Base-by-base conservation (phyloP, 2,888 invertebrate species). In the Pocota personata region DNA sequence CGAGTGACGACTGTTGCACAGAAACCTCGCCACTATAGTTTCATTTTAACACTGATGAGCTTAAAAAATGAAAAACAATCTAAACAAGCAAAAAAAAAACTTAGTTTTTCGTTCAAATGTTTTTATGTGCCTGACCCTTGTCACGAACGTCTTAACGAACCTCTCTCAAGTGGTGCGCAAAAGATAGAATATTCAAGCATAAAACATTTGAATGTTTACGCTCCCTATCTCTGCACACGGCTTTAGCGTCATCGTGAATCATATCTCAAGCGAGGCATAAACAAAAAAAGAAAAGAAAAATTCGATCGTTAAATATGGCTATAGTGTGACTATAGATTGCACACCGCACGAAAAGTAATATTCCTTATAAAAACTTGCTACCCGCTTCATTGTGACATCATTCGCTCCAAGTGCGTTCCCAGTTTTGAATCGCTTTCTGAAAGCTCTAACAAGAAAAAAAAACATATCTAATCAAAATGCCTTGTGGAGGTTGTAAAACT, bases 401-500 rank as follows among this genome's bases (percentile, higher is more conserved):
- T 79, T 84, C 62, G 69, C 14, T 48, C 62, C 27, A 69, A 73
- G 62, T 57, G 46, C 52, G 79, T 62, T 62, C 67, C 40, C 48
- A 27, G 67, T 48, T 60, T 52, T 21, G 46, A 58, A 46, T 62
- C 46, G 24, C 8, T 4, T 35, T 73, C 16, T 14, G 3, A 55
- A 67, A 72, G 40, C 60, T 66, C 50, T 32, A 21, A 21, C 8
- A 35, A 58, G 52, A 30, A 27, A 48, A 43, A 57, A 60, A 10
- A 64, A 30, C 24, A 12, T 16, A 67, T 66, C 72, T 46, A 73
- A 83, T n/a, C 73, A 67, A 79, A 69, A 84, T 84, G 83, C 83
- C 83, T 27, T 84, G 83, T 58, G 79, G 83, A 35, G 43, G 32
- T 84, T 79, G 79, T 69, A 84, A 84, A 27, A 64, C 46, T 50